Base-by-base conservation (phyloP, 2,113 vertebrate species). In the Percina caprodes region DNA sequence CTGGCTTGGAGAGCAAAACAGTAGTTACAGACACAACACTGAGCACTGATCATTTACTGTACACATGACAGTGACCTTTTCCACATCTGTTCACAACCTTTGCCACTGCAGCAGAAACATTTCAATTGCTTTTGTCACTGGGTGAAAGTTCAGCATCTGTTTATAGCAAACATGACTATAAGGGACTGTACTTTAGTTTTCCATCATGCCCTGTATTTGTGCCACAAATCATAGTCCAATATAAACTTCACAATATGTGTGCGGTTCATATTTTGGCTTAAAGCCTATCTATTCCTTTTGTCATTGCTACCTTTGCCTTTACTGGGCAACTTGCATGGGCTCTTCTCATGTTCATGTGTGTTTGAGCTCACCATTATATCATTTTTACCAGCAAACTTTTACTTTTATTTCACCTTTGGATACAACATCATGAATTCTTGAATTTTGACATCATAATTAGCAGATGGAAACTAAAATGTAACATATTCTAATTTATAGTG, bases 11-110 rank as follows among this genome's bases (percentile, higher is more conserved):
- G 48, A 66, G 67, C 69, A 89, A 90, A 92, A 80, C 83, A 81
- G 86, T 86, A 70, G 52, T 92, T 89, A 87, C 21, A 62, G 45
- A 65, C 63, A 74, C 39, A 60, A 61, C 61, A n/a, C 75, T 63
- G 56, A 75, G 74, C 14, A 21, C 74, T 10, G 13, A 68, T 87
- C 83, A 80, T 81, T 42, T 30, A 30, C 30, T 30, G 52, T 30
- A 16, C 24, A 75, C 9, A 35, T 46, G 65, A 81, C 76, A 15
- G 30, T 81, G 70, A 82, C 77, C 45, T 87, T 73, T 60, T 30
- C 26, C 6, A 35, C 56, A 9, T 24, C 73, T 65, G 68, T 85
- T 87, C 85, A 75, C 68, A 63, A 51, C 79, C 45, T 85, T 18
- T 58, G 48, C 13, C 2, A 1, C n/a, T 62, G 74, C 69, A 60